Percentiles rank a stretch among this genome's conserved stretches.
Evolutionary conservation across 2,113 vertebrate species (phyloP).

Genomic region (Dasyprocta punctata): DNA sequence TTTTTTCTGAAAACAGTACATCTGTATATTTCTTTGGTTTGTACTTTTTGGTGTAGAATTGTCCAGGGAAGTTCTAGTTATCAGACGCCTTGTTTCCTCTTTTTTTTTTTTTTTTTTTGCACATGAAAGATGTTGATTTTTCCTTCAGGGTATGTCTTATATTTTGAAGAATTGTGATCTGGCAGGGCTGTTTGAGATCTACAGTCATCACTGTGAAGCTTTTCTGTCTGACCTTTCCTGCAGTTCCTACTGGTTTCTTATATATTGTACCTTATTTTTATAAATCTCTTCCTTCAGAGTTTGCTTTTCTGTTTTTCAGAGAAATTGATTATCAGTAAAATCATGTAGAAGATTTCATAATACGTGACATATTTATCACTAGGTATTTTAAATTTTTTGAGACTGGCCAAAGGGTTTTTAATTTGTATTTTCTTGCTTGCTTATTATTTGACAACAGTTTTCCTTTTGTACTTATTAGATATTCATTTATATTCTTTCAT

Average conservation of each 20-base stretch:
- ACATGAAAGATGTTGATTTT: not conserved
- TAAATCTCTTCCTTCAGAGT: not conserved
- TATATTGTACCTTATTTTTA: not conserved
- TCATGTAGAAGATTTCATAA: not conserved
- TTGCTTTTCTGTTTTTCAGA: constrained; percentile 40
- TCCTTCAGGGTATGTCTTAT: not conserved
- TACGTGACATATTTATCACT: constrained; percentile 3
- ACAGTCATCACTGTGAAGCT: not conserved
- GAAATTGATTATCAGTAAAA: constrained; percentile 21
- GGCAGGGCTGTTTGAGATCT: not conserved
- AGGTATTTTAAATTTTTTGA: not conserved
- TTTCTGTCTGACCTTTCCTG: not conserved
- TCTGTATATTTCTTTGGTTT: not conserved
- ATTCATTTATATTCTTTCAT: not conserved
- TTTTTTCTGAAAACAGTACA: not conserved
- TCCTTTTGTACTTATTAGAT: not conserved
- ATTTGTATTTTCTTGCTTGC: not conserved
- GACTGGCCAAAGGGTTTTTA: not conserved
- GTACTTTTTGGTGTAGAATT: not conserved
- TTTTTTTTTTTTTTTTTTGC: too few species aligned
- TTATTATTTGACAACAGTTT: not conserved
- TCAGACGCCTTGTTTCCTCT: not conserved
- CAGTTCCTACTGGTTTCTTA: not conserved
- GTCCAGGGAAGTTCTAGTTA: not conserved
- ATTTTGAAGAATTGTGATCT: not conserved